These are phyloP conservation scores for Limanda limanda DNA, from an alignment of 2,113 vertebrate species.

Conservation along the genomic window DNA sequence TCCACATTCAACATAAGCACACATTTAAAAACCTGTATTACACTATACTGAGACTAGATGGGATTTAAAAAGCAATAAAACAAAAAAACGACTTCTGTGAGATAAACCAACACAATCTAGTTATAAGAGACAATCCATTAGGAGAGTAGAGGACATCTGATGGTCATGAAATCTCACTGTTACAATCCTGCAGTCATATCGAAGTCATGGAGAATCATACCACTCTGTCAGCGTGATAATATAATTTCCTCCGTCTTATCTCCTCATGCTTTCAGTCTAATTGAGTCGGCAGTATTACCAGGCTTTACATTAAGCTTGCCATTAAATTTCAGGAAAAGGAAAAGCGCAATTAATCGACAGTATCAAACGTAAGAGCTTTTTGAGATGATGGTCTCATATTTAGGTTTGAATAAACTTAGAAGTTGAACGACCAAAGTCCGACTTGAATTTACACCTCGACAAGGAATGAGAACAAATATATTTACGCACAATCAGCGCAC, in stretches of 20 bases:
- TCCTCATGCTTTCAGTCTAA: slow-evolving; percentile 51
- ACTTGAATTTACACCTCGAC: neutral
- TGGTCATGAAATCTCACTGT: slow-evolving; percentile 52
- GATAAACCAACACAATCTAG: slow-evolving; percentile 39
- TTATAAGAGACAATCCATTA: slow-evolving; percentile 40
- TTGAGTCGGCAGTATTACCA: slow-evolving; percentile 29
- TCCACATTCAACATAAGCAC: neutral
- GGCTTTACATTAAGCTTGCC: neutral
- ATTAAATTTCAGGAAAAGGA: neutral
- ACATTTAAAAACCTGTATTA: neutral
- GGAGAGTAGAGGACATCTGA: slow-evolving; percentile 42
- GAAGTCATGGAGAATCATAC: slow-evolving; percentile 35
- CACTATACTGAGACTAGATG: neutral
- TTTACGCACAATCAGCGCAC: neutral
- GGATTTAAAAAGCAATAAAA: neutral
- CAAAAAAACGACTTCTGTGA: slow-evolving; percentile 1
- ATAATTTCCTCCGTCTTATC: slow-evolving; percentile 60
- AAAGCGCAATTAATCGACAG: neutral
- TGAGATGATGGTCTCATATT: neutral
- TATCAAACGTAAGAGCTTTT: too few relatives aligned
- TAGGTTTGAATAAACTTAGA: neutral
- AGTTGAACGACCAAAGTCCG: neutral
- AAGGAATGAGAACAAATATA: too few relatives aligned
- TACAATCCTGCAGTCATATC: slow-evolving; percentile 50
- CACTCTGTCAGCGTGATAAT: slow-evolving; percentile 37